Conservation (phyloP, 2,113 vertebrate genomes). For the Grantiella picta region DNA sequence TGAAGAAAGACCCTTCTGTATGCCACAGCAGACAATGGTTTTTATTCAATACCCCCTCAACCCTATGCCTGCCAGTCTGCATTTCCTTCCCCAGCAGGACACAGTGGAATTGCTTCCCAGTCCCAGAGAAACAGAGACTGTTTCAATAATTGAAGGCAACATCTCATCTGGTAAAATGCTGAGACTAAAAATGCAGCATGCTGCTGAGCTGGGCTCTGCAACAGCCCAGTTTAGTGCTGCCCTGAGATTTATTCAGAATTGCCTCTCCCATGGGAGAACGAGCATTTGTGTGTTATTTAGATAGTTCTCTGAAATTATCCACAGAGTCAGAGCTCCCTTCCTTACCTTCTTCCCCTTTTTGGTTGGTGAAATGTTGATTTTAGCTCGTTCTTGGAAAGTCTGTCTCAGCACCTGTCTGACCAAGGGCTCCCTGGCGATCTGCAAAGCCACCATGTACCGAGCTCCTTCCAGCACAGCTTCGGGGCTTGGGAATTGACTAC, state of each 20-base stretch:
- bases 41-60: not conserved
- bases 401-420: conserved; percentile 95
- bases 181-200: not conserved
- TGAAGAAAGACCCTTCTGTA: not conserved
- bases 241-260: not conserved
- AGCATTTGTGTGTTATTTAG: not conserved
- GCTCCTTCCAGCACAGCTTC: conserved; percentile 95
- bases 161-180: not conserved
- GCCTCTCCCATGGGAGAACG: not conserved
- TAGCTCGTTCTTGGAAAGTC: conserved; percentile 96
- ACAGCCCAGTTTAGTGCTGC: not conserved
- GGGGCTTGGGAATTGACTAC: conserved; percentile 87
- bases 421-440: conserved; percentile 94
- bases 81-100: conserved; percentile 35
- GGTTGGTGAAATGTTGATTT: conserved; percentile 93
- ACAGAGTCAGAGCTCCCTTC: not conserved
- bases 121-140: not conserved
- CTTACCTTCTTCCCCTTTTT: conserved; percentile 97
- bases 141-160: not conserved
- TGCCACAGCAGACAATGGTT: not conserved
- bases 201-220: not conserved
- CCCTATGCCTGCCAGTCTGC: not conserved
- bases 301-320: not conserved
- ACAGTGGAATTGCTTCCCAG: not conserved
- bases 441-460: conserved; percentile 98